Evolutionary conservation across 2,797 vertebrate genomes (phyloP), one percentile per base, ranked within the genome.

Genomic region (Clarias platycephalus): DNA sequence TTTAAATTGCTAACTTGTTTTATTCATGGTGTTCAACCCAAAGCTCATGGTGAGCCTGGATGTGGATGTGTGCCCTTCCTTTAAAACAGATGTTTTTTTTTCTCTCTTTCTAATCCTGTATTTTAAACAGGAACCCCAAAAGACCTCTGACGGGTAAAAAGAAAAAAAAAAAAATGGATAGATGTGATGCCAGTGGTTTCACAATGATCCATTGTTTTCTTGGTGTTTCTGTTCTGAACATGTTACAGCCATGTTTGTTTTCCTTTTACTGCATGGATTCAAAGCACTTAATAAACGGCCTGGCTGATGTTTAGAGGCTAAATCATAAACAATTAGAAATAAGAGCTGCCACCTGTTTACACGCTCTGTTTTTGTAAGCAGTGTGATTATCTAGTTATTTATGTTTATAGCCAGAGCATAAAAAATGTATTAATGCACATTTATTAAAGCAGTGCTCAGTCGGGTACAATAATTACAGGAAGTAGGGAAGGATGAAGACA

Each of bases 321-420:
- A 67, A 77, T 86, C 57, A 84, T 67, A 83, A 86, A 71, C 28
- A 60, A 58, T 13, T 26, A 64, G 12, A 18, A 71, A 77, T 15
- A 85, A 80, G 66, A 64, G 34, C 77, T 67, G 82, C 89, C 90
- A 91, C 91, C 87, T 93, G 91, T 87, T 75, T 28, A 66, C 60
- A 28, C 24, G 24, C 18, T 49, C n/a, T 58, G 31, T 60, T 13
- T 16, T 16, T 76, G 49, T 31, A 10, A 57, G 26, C 26, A 31
- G 26, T 0, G 5, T 15, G 13, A 8, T 22, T 77, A 12, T 77
- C 58, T 37, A 24, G 5, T 76, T 58, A 4, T 15, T 28, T 57
- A 9, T 60, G 49, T 53, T 55, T 55, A 34, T 77, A 24, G 6
- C 55, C 22, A 18, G 76, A 40, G 6, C n/a, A 26, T 5, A 37